Evolutionary conservation across 2,797 vertebrate species (phyloP), one percentile per base, ranked within the genome.

Genomic region (Discoglossus pictus): DNA sequence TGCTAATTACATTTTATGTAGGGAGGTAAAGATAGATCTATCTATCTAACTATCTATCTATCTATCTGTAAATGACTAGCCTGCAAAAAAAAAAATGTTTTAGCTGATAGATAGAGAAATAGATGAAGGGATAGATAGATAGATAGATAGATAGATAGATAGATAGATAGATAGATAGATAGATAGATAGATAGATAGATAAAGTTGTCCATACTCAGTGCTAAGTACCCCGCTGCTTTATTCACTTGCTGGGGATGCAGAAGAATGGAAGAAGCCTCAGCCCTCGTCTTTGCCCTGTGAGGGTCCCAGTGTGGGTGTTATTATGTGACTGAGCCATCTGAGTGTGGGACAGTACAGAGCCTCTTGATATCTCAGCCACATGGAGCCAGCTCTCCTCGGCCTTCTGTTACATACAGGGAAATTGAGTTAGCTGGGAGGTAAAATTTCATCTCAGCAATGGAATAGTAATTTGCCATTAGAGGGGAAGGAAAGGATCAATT

Each of bases 391-490:
- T 60, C 48, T 66, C 52, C 27, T 4, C 21, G 35, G 36, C 55
- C 55, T 68, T 68, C 55, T 68, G 55, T 68, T 68, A 24, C 65
- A 50, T 46, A 25, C 46, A 36, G 77, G 56, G 68, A 81, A 80
- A 84, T 85, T 68, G 67, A 83, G 80, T 84, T 83, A 85, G 73
- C 65, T 40, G 66, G 40, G 73, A 85, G 80, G 61, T 79, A 80
- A 79, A 79, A 84, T 87, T 82, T 80, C 86, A 85, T 88, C 83
- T 83, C 62, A 12, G 48, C 78, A 79, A 80, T 82, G 79, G 80
- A 80, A 72, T 74, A 42, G 68, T 77, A 77, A 84, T 83, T 80
- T 64, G 51, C 70, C 61, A 79, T 67, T 71, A 71, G 75, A 74
- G 20, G 27, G 27, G 55, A 36, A 40, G 20, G 25, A 25, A 48